phyloP scores from a whole-genome alignment of 2,797 vertebrate genomes.

The Peromyscus aztecus region DNA sequence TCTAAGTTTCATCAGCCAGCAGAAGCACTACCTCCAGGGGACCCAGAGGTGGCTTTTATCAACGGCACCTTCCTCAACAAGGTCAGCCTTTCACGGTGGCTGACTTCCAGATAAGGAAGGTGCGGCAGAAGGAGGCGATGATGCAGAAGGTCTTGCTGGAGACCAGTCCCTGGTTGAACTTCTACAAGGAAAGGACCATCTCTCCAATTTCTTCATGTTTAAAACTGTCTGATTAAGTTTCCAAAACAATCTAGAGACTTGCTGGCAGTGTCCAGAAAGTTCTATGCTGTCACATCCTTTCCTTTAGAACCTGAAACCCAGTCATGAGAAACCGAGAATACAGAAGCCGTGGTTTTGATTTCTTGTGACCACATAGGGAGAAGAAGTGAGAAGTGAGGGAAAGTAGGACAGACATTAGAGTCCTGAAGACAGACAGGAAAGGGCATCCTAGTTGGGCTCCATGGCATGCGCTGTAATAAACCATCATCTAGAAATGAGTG shows the following conservation, averaged over 20 bases:
- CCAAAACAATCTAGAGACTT: slow-evolving; percentile 37
- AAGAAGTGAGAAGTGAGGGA: neutral
- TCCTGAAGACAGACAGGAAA: slow-evolving; percentile 68
- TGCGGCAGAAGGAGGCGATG: neutral
- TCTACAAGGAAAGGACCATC: neutral
- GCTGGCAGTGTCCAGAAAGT: neutral
- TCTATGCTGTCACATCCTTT: slow-evolving; percentile 49
- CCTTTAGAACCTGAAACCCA: neutral
- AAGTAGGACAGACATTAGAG: neutral
- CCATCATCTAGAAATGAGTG: slow-evolving; percentile 87
- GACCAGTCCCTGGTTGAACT: neutral
- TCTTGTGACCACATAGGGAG: neutral
- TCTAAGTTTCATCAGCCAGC: neutral
- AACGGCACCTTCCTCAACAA: neutral
- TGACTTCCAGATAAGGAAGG: neutral
- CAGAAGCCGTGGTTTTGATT: neutral
- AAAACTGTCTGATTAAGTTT: neutral
- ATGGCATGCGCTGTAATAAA: slow-evolving; percentile 87
- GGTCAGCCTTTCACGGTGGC: neutral
- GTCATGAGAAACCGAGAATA: slow-evolving; percentile 2
- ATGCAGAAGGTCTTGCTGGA: neutral
- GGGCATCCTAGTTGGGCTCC: slow-evolving; percentile 82
- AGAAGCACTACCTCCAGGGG: neutral
- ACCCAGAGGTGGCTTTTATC: neutral
- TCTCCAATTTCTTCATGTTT: neutral